Evolutionary conservation across 2,888 invertebrate genomes (phyloP), one percentile per base, ranked within the genome.

Genomic region (Luperina testacea): DNA sequence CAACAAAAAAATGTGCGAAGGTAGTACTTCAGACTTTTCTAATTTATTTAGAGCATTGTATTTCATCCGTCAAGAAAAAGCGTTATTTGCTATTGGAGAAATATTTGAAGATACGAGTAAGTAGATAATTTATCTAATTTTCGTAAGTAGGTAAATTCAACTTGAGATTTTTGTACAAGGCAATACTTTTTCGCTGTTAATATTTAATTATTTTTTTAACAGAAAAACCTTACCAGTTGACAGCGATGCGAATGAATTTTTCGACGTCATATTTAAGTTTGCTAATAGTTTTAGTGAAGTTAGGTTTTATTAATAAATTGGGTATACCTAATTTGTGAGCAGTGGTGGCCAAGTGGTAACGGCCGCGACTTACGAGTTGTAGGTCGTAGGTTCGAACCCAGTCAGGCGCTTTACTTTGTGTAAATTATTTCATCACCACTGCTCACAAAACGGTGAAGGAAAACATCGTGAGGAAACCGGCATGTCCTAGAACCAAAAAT

Each of bases 11-110:
- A 42, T 27, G 4, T 57, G 11, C 42, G 11, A 57, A 27, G n/a
- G 57, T 17, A n/a, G n/a, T n/a, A 75, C 59, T 75, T 71, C 24
- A n/a, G 53, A 42, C n/a, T 53, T 32, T n/a, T n/a, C n/a, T 32
- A 53, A 64, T 76, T 77, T n/a, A 65, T 77, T 32, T 20, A 77
- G 42, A n/a, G n/a, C 53, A 65, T 76, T 77, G 13, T 32, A 53
- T 76, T 64, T 32, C 42, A 64, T 77, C 64, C 53, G 51, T 53
- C 32, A 77, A 57, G 51, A n/a, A 53, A 74, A 64, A 64, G 53
- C 24, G n/a, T 45, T n/a, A 53, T 42, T 77, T 15, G 77, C 15
- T 53, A 42, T 20, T 4, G 15, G 24, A 24, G 15, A 64, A 77
- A 53, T 15, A 53, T 76, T 63, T 51, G 38, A 63, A 53, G 51